Evolutionary conservation across 1,140 invertebrate species (phyloP), one percentile per base, ranked within the genome.

Genomic region (Drosophila lowei): DNA sequence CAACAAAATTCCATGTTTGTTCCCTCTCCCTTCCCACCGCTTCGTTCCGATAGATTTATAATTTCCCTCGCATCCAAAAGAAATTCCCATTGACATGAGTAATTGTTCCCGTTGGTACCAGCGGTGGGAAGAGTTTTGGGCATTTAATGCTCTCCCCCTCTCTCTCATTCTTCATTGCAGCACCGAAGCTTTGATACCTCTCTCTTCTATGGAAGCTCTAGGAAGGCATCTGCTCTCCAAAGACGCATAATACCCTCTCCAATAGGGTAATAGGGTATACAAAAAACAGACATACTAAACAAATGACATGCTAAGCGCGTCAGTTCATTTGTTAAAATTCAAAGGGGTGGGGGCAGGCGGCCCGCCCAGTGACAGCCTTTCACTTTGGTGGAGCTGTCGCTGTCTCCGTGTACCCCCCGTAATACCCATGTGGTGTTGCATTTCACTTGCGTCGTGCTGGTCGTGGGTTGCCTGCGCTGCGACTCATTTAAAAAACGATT

Each of bases 401-500:
- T 67, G 80, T 76, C 80, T 71, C 34, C 60, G 58, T 44, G 28
- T 53, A 70, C 71, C 43, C 50, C 67, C 55, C 54, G 47, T 63
- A 71, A 57, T 47, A 70, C 44, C 62, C 77, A 57, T 84, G 84
- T 76, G 80, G 77, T 85, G 78, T 85, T 74, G 80, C 81, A 86
- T 85, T 85, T 85, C 80, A 85, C 72, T 86, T 80, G 52, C 44
- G 18, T 59, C 61, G 62, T 74, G 60, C 65, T 73, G 64, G 70
- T 43, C 59, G 53, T 73, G 42, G 60, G 30, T 21, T 59, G 56
- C 47, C 18, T 18, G 18, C 65, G 62, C 59, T 58, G 64, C 25
- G 77, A 42, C 64, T 70, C 80, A 77, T 85, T 85, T 85, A 77
- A 86, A 85, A 85, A 80, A 67, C 73, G 58, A 85, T 86, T 85